Base-by-base conservation (phyloP, 1,140 invertebrate genomes). In the Zaprionus lachaisei region DNA sequence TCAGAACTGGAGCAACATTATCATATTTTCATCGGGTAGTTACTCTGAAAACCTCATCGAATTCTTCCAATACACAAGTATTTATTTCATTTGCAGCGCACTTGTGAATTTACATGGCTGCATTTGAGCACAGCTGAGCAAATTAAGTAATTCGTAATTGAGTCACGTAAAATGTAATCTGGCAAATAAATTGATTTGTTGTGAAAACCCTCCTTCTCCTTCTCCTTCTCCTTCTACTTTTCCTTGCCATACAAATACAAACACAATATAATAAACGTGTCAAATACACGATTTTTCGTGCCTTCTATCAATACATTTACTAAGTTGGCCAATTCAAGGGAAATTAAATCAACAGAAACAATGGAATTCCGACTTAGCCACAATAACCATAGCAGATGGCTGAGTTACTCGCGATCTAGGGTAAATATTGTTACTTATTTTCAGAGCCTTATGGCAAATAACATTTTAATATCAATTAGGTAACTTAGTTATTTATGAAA, bases 111-210 rank as follows among this genome's bases (percentile, higher is more conserved):
- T 54, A 31, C 61, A 54, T 64, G 47, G 31, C 26, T 34, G 44
- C 34, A 4, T 37, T 34, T 67, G 37, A 15, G 22, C 44, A 17
- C 12, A 15, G 37, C 17, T 20, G n/a, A 26, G 34, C 17, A 89
- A 89, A 89, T 83, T 67, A 72, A 80, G 80, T 84, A 78, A 75
- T 86, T 89, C 80, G 84, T 61, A 87, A 75, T 82, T 78, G 68
- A 89, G 80, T 87, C 83, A 87, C 83, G 83, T 87, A 83, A 72
- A 79, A 72, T 83, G 80, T 83, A 89, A 89, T 87, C 84, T 87
- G 67, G 84, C 61, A 89, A 89, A 89, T 80, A 80, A 78, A 83
- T 89, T 89, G 78, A 89, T 83, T 87, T 87, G 71, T 79, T 87
- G 84, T 81, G 80, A 78, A 82, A 83, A 63, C 31, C 61, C 34